phyloP scores from a whole-genome alignment of 2,797 vertebrate genomes.

The Malurus leucopterus region DNA sequence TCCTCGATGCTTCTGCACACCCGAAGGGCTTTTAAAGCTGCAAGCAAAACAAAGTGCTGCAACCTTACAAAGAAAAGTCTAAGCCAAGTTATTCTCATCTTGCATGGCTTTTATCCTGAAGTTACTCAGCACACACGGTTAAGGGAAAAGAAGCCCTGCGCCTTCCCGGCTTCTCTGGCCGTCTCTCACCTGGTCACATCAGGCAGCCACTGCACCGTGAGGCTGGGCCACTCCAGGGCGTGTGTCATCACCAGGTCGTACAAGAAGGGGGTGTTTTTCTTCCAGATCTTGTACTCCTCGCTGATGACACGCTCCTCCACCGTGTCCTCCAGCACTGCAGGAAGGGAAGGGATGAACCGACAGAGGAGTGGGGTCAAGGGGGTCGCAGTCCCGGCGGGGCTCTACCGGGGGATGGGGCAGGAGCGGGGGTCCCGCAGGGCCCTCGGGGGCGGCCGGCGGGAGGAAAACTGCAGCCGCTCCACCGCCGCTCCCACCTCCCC shows the following conservation, averaged over 20 bases:
- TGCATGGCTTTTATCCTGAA: fast-evolving
- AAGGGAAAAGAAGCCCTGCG: background rate
- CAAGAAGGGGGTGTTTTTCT: constrained; percentile 84
- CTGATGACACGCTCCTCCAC: constrained; percentile 85
- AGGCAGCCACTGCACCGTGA: constrained; percentile 85
- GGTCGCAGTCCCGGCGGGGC: no score
- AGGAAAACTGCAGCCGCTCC: background rate
- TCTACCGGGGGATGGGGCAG: fast-evolving
- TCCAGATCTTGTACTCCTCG: constrained; percentile 88
- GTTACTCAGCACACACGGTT: background rate
- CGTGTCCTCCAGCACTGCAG: constrained; percentile 80
- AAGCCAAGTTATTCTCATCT: background rate
- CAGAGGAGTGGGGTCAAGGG: fast-evolving
- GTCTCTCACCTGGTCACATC: constrained; percentile 79
- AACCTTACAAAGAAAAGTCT: background rate
- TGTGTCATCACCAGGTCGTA: constrained; percentile 86
- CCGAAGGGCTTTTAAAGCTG: background rate
- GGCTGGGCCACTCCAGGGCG: constrained; percentile 84
- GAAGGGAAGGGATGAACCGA: background rate
- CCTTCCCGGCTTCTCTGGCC: no score
- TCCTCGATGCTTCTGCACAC: background rate
- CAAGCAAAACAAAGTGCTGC: background rate
- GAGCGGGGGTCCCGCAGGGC: no score
- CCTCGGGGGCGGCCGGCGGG: background rate
- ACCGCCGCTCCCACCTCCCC: background rate